These are phyloP conservation scores for Apis florea DNA, from an alignment of 1,140 invertebrate genomes.

Conservation along the genomic window DNA sequence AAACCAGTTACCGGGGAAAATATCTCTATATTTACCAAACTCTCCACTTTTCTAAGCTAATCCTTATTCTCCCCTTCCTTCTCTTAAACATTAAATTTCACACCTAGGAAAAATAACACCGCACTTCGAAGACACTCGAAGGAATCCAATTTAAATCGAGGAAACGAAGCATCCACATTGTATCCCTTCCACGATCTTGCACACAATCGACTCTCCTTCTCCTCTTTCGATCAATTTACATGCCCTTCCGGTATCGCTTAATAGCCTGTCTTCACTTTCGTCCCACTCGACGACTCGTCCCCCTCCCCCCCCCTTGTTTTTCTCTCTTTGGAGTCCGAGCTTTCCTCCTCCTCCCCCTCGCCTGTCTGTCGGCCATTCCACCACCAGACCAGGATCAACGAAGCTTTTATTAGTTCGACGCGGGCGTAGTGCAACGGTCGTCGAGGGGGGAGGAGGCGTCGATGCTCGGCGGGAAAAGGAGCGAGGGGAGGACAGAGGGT, in stretches of 20 bases:
- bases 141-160: conserved; percentile 1
- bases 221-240: conserved; percentile 32
- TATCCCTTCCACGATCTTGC: background rate
- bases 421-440: conserved; percentile 41
- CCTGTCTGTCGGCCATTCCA: conserved; percentile 32
- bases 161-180: background rate
- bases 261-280: conserved; percentile 29
- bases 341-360: background rate
- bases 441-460: conserved; percentile 30
- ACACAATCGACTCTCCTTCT: conserved; percentile 3
- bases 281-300: conserved; percentile 22
- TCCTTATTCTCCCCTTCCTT: background rate
- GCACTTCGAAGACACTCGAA: background rate
- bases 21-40: background rate
- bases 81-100: background rate
- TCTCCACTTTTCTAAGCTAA: background rate
- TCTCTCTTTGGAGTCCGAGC: conserved; percentile 14
- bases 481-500: conserved; percentile 69
- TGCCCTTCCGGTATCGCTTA: conserved; percentile 11
- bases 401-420: conserved; percentile 75
- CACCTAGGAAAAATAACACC: background rate
- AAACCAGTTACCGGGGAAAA: background rate
- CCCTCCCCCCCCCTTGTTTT: conserved; percentile 24
- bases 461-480: conserved; percentile 48
- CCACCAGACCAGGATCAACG: conserved; percentile 47